Percentiles rank a stretch among this genome's conserved stretches.
Evolutionary conservation across 2,797 vertebrate species (phyloP).

Genomic region (Cossypha polioptera): DNA sequence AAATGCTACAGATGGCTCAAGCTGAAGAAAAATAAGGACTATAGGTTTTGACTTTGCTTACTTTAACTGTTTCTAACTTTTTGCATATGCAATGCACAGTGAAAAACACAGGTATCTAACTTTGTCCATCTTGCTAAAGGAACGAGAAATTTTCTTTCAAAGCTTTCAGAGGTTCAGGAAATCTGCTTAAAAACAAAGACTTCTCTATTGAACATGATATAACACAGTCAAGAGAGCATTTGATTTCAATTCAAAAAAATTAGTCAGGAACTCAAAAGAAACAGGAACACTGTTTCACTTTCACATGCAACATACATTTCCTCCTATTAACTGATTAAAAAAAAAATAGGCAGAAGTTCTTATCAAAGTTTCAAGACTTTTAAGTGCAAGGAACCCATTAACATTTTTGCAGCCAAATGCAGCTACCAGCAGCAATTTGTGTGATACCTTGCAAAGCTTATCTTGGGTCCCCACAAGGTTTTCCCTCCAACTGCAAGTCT

Average conservation of each 20-base stretch:
- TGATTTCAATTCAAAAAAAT: not conserved
- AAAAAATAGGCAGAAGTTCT: not conserved
- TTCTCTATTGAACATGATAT: fast-evolving
- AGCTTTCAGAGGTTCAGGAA: not conserved
- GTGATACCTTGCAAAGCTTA: not conserved
- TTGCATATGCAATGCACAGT: fast-evolving
- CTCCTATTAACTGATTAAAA: not conserved
- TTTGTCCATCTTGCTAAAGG: not conserved
- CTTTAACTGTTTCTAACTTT: not conserved
- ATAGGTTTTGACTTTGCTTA: not conserved
- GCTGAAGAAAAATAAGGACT: not conserved
- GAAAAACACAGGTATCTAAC: not conserved
- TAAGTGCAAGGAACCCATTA: not conserved
- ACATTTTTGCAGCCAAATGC: not conserved
- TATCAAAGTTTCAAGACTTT: not conserved
- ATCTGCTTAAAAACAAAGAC: not conserved
- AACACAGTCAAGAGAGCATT: not conserved
- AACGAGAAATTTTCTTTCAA: not conserved
- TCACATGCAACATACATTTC: not conserved
- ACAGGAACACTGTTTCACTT: not conserved
- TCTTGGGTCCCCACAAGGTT: not conserved
- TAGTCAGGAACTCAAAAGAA: not conserved
- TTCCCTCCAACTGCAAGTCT: not conserved
- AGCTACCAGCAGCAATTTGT: not conserved
- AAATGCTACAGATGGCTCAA: not conserved